A percentile compares a stretch with the other conserved stretches of the same genome.
phyloP scores from a whole-genome alignment of 2,797 vertebrate genomes.

The Odontamblyopus rebecca region DNA sequence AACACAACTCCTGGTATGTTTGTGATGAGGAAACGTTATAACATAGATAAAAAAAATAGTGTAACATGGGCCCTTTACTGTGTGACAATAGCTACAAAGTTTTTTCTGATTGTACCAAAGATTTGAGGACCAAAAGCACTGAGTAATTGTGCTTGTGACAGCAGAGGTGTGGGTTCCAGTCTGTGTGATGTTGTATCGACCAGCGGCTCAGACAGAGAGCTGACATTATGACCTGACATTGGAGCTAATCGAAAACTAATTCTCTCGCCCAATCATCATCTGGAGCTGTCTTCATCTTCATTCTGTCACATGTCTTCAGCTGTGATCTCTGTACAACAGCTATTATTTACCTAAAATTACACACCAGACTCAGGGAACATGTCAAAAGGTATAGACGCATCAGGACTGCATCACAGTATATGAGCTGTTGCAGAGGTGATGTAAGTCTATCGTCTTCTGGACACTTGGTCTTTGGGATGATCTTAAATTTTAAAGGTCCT shows the following conservation, averaged over 20 bases:
- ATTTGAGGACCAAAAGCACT: conserved; percentile 15
- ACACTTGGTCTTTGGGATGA: background rate
- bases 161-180: conserved; percentile 54
- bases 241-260: conserved; percentile 74
- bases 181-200: conserved; percentile 72
- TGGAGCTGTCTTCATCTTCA: conserved; percentile 21
- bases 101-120: background rate
- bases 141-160: conserved; percentile 66
- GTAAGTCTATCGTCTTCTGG: background rate
- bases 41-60: too few relatives aligned
- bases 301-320: conserved; percentile 27
- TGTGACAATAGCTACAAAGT: background rate
- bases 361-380: conserved; percentile 1
- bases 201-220: conserved; percentile 61
- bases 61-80: background rate
- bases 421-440: background rate
- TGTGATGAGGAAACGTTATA: too few relatives aligned
- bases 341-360: conserved; percentile 15
- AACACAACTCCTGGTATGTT: too few relatives aligned
- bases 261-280: conserved; percentile 60
- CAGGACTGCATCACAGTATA: background rate
- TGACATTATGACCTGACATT: conserved; percentile 67
- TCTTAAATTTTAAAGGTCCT: background rate
- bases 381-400: conserved; percentile 1
- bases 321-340: conserved; percentile 21